Evolutionary conservation across 2,797 vertebrate genomes (phyloP), one percentile per base, ranked within the genome.

Genomic region (Micropoecilia bifurca): DNA sequence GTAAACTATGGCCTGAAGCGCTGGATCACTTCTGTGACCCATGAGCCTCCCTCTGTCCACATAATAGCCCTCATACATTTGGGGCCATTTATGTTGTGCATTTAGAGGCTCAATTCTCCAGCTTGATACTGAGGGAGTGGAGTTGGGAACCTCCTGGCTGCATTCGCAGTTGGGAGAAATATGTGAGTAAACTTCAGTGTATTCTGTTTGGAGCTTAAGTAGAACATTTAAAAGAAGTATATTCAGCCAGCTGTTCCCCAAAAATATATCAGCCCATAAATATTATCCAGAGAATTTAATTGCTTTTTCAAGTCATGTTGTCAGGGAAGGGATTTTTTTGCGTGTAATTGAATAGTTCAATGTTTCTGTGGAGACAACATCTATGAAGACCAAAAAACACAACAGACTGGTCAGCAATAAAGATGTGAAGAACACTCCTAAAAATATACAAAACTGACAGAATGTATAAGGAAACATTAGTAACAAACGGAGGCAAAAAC

Each of bases 11-110:
- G 90, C 95, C 94, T 22, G 87, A 87, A 95, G 96, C 92, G 83
- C 93, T 94, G 87, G 94, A 95, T 95, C 95, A 92, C 96, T 96
- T 95, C 92, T 93, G 92, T 96, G 97, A 99, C 97, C 97, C 96
- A 94, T 95, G 95, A 96, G 96, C n/a, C 95, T 95, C 96, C 94
- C 89, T 89, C 83, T 92, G 92, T 93, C 91, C 90, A 87, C 87
- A 96, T 96, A 96, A 96, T 96, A 94, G 95, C 95, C 91, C 90
- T 83, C 94, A 88, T 96, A 97, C 96, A 98, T 97, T 97, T 95
- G 94, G 96, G 95, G 91, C 91, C 93, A 92, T 92, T 95, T 92
- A 92, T 90, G 89, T 12, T 80, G 86, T 66, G 86, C 89, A 94
- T 93, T 94, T 94, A 91, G 93, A 93, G 84, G 92, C 87, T 89